These are phyloP conservation scores for Chitala chitala DNA, from an alignment of 2,113 vertebrate species.

Conservation along the genomic window DNA sequence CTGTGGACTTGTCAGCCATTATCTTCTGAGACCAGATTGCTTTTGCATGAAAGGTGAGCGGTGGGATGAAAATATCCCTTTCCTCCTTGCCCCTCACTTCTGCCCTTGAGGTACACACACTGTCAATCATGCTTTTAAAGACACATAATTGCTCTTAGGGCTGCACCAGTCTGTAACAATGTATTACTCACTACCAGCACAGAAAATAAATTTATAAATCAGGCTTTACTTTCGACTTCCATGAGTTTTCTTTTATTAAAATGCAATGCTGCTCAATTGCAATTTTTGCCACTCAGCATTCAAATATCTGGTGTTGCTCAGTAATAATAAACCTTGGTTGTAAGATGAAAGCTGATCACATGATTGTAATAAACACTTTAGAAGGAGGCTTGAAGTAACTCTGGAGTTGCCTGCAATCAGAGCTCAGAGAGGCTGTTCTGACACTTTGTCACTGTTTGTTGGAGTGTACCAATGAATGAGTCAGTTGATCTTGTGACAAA, in stretches of 20 bases:
- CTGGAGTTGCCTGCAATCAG: background rate
- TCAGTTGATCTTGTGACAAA: constrained; percentile 20
- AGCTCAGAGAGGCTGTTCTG: background rate
- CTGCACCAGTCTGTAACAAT: background rate
- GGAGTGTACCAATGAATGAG: background rate
- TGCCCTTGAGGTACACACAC: constrained; percentile 35
- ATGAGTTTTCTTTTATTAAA: background rate
- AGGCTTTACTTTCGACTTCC: background rate
- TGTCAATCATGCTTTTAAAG: constrained; percentile 35
- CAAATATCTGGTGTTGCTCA: constrained; percentile 1
- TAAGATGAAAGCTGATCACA: background rate
- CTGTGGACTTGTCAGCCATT: constrained; percentile 42
- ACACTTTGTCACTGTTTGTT: background rate
- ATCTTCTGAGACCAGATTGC: constrained; percentile 38
- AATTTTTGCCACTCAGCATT: background rate
- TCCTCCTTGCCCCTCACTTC: constrained; percentile 28
- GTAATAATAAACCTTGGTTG: background rate
- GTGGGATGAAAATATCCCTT: constrained; percentile 35
- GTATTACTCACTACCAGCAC: background rate
- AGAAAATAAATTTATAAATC: background rate
- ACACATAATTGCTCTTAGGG: constrained; percentile 30
- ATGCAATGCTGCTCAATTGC: background rate
- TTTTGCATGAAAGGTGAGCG: constrained; percentile 48
- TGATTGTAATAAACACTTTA: background rate
- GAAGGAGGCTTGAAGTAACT: background rate